A percentile compares a stretch with the other conserved stretches of the same genome.
Evolutionary conservation across 2,797 vertebrate species (phyloP).

Genomic region (Gallinago nigripennis): DNA sequence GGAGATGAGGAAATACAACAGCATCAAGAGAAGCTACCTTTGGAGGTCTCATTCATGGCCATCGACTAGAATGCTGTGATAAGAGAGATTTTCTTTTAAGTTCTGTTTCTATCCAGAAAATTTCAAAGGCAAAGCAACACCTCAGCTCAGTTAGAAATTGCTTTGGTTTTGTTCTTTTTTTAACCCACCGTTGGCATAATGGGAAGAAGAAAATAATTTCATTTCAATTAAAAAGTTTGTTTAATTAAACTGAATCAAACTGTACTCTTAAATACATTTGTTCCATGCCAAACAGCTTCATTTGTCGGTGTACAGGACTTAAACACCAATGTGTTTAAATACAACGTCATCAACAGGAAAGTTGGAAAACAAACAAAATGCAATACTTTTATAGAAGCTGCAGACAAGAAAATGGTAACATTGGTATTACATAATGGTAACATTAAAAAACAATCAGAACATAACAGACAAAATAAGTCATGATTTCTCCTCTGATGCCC

Average conservation of each 20-base stretch:
- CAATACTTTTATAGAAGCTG: not conserved
- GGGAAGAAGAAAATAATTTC: not conserved
- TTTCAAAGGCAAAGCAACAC: not conserved
- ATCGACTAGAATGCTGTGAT: not conserved
- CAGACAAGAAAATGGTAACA: not conserved
- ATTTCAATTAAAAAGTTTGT: not conserved
- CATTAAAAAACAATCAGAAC: not conserved
- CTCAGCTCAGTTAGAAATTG: not conserved
- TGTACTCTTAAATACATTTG: not conserved
- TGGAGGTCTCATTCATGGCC: not conserved
- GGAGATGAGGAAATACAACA: not conserved
- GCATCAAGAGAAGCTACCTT: not conserved
- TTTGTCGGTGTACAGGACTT: not conserved
- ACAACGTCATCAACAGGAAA: not conserved
- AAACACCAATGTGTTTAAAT: not conserved
- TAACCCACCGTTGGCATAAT: not conserved
- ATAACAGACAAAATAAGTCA: not conserved
- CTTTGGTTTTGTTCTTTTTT: not conserved
- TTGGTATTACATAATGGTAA: not conserved
- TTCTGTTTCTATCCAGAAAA: not conserved
- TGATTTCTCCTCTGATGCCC: not conserved
- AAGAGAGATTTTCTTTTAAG: not conserved
- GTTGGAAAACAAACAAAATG: not conserved
- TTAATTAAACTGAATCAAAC: not conserved
- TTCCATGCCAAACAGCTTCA: not conserved